These are phyloP conservation scores for Trissolcus japonicus DNA, from an alignment of 2,888 invertebrate genomes.

Conservation along the genomic window DNA sequence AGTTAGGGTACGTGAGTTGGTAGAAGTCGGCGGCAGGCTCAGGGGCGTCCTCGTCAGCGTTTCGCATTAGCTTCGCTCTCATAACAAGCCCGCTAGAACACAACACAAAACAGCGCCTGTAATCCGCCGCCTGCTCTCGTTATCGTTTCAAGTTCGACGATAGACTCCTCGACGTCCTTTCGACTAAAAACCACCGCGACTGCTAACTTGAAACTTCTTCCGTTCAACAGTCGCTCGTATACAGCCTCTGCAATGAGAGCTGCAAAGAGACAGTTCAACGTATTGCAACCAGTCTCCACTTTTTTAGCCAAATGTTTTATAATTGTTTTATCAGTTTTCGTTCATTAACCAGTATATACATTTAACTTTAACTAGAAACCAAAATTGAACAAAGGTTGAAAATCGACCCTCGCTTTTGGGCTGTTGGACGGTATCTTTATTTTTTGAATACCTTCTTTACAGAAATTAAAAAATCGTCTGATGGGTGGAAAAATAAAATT, in stretches of 20 bases:
- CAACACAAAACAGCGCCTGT: conserved; percentile 72
- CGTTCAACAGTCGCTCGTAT: conserved; percentile 42
- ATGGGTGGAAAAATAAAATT: not conserved
- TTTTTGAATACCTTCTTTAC: too few species aligned
- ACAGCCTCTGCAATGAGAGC: conserved; percentile 20
- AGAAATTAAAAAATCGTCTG: too few species aligned
- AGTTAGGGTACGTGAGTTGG: conserved; percentile 75
- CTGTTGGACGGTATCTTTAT: too few species aligned
- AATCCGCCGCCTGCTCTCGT: conserved; percentile 36
- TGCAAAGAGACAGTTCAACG: conserved; percentile 54
- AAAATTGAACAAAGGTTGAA: conserved; percentile 1
- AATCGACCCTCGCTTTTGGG: not conserved
- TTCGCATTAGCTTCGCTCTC: conserved; percentile 74
- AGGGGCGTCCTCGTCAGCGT: conserved; percentile 71
- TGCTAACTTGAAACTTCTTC: conserved; percentile 53
- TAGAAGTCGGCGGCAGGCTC: conserved; percentile 72
- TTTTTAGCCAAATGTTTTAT: conserved; percentile 12
- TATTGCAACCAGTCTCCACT: conserved; percentile 35
- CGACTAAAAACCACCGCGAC: conserved; percentile 38
- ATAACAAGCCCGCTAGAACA: conserved; percentile 75
- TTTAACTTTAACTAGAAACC: not conserved
- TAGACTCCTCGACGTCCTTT: conserved; percentile 24
- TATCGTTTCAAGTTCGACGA: conserved; percentile 47
- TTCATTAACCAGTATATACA: not conserved
- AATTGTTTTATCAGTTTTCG: conserved; percentile 1